Evolutionary conservation across 2,797 vertebrate species (phyloP).

Genomic region (Cryptoprocta ferox): DNA sequence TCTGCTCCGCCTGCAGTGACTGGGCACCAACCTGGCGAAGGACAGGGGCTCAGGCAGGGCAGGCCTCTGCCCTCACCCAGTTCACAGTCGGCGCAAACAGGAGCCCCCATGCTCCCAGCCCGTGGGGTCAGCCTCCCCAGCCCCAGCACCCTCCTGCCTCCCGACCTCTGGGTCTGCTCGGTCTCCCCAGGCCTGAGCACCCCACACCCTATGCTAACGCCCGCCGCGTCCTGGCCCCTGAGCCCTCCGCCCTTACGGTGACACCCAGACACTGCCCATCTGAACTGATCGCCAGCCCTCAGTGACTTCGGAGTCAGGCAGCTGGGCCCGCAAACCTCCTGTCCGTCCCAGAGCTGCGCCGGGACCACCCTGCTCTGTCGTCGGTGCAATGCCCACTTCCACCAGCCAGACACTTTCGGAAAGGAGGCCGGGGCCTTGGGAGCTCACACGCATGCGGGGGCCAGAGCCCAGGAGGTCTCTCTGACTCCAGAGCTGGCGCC

Average conservation of each 20-base stretch:
- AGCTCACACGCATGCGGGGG: too few relatives aligned
- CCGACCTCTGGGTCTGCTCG: background rate
- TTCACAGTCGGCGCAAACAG: background rate
- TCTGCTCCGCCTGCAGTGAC: background rate
- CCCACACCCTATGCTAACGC: background rate
- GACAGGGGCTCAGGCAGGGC: background rate
- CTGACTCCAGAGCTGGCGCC: background rate
- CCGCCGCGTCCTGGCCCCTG: background rate
- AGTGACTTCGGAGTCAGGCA: background rate
- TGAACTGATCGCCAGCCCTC: background rate
- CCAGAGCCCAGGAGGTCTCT: background rate
- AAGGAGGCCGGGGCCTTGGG: background rate
- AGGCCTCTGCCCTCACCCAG: background rate
- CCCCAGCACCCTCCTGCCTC: background rate
- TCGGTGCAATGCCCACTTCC: background rate
- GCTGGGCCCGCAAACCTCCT: background rate
- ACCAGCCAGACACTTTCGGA: background rate
- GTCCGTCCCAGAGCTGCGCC: accelerated
- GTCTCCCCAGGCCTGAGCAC: background rate
- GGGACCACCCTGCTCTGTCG: background rate
- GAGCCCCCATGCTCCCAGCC: background rate
- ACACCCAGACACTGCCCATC: too few relatives aligned
- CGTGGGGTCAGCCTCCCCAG: background rate
- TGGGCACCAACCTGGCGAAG: background rate
- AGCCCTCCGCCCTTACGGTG: background rate